phyloP scores from a whole-genome alignment of 1,140 invertebrate genomes.

The Tetramorium parvispinum region DNA sequence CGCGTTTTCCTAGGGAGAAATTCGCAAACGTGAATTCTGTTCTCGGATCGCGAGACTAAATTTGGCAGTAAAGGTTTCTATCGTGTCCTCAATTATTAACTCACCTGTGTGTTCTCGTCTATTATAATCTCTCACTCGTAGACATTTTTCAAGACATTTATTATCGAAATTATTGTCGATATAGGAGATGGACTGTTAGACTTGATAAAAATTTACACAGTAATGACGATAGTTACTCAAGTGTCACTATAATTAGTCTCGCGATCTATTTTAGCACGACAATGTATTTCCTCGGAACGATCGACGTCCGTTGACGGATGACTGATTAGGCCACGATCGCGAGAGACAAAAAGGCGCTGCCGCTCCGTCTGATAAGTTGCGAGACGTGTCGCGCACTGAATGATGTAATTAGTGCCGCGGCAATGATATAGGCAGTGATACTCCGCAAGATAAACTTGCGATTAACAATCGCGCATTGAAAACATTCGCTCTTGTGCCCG shows the following conservation, averaged over 20 bases:
- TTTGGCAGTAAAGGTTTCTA: not conserved
- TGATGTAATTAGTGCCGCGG: constrained; percentile 38
- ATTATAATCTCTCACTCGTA: not conserved
- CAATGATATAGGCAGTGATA: not conserved
- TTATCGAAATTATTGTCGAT: not conserved
- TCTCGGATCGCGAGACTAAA: not conserved
- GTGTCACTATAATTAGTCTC: constrained; percentile 12
- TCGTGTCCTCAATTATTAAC: not conserved
- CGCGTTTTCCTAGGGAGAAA: not conserved
- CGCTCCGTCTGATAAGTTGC: not conserved
- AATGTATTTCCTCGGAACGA: not conserved
- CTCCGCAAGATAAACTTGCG: not conserved
- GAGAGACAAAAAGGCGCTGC: not conserved
- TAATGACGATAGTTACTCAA: not conserved
- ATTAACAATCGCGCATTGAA: constrained; percentile 1
- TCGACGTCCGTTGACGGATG: not conserved
- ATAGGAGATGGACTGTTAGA: not conserved
- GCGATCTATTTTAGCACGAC: constrained; percentile 15
- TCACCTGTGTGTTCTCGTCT: not conserved
- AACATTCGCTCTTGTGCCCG: not conserved
- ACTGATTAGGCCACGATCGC: constrained; percentile 10
- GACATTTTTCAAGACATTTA: not conserved
- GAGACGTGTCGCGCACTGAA: not conserved
- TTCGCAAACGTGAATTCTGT: not conserved
- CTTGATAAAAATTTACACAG: not conserved